phyloP scores from a whole-genome alignment of 1,140 invertebrate species.

The Drosophila melanica region DNA sequence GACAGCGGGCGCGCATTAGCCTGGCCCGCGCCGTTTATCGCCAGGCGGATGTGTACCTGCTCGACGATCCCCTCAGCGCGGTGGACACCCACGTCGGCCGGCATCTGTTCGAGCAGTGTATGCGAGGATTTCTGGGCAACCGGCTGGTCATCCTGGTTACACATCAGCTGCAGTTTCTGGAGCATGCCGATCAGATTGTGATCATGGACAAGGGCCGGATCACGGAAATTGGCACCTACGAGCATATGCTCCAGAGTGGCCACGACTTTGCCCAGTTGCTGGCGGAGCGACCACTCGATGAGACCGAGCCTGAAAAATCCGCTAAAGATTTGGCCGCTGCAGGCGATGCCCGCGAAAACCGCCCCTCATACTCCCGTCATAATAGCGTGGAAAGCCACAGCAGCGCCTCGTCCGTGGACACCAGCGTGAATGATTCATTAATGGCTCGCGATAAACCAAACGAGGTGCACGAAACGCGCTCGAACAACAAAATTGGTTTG shows the following conservation, averaged over 20 bases:
- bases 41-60: conserved; percentile 91
- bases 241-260: conserved; percentile 87
- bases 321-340: neutral
- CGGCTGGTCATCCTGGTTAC: conserved; percentile 90
- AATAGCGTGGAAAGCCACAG: conserved; percentile 65
- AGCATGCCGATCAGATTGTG: conserved; percentile 89
- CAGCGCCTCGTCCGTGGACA: conserved; percentile 83
- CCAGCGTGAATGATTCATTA: conserved; percentile 86
- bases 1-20: conserved; percentile 93
- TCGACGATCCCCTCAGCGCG: conserved; percentile 94
- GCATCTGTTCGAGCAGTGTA: conserved; percentile 89
- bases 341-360: conserved; percentile 84
- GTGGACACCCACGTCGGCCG: conserved; percentile 90
- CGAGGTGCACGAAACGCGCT: conserved; percentile 85
- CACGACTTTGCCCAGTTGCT: conserved; percentile 88
- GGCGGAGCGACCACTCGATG: conserved; percentile 80
- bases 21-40: conserved; percentile 88
- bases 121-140: conserved; percentile 85
- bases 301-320: conserved; percentile 23
- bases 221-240: conserved; percentile 86
- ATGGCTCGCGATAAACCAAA: conserved; percentile 58
- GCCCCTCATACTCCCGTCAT: conserved; percentile 85
- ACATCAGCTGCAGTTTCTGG: conserved; percentile 92
- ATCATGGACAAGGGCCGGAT: conserved; percentile 88
- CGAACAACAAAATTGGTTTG: conserved; percentile 86